Evolutionary conservation across 2,113 vertebrate species (phyloP).

Genomic region (Gymnocephalus cernua): DNA sequence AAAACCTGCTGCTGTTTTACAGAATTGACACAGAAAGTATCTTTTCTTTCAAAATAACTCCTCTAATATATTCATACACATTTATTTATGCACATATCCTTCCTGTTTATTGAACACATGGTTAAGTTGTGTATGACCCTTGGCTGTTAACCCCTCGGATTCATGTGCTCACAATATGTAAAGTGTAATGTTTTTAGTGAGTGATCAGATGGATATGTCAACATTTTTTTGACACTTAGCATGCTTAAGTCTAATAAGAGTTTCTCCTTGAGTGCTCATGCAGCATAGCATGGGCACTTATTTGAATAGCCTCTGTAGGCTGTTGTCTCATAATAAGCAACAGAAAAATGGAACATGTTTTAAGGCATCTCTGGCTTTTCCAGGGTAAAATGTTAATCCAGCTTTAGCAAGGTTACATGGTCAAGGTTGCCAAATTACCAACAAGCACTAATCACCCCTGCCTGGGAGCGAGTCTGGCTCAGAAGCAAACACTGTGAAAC

Average conservation of each 20-base stretch:
- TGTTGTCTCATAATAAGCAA: constrained; percentile 72
- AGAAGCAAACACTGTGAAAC: constrained; percentile 72
- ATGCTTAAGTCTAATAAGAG: constrained; percentile 76
- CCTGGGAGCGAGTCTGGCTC: constrained; percentile 79
- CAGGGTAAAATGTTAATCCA: constrained; percentile 82
- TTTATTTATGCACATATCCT: neutral
- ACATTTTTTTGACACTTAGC: constrained; percentile 75
- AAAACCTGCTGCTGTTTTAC: neutral
- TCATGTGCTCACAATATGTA: constrained; percentile 41
- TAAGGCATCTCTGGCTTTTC: constrained; percentile 79
- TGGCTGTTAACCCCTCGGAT: constrained; percentile 12
- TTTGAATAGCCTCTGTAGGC: constrained; percentile 73
- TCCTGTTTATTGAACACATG: neutral
- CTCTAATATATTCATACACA: neutral
- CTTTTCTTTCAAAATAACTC: neutral
- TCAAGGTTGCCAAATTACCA: constrained; percentile 85
- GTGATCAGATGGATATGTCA: constrained; percentile 66
- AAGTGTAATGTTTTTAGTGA: constrained; percentile 46
- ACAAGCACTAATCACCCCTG: constrained; percentile 79
- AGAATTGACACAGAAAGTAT: neutral
- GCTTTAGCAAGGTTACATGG: constrained; percentile 82
- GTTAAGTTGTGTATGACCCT: constrained; percentile 1
- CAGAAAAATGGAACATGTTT: constrained; percentile 81
- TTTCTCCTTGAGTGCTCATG: constrained; percentile 79
- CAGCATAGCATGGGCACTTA: constrained; percentile 60